Percentiles rank a stretch among this genome's conserved stretches.
Conservation (phyloP, 2,888 invertebrate genomes). For the Hecatera dysodea region DNA sequence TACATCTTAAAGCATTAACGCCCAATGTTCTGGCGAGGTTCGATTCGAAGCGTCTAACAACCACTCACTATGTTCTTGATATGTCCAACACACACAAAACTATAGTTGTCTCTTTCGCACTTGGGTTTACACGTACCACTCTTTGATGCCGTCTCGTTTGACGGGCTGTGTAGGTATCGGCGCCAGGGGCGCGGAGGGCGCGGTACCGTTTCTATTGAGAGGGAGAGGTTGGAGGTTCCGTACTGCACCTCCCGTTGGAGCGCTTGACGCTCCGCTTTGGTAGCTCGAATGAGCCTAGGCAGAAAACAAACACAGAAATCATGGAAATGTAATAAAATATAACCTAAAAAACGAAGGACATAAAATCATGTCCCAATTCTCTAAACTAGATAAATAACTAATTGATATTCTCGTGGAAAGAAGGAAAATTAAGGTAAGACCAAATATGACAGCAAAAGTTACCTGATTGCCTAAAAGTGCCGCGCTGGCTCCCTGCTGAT, state of each 20-base stretch:
- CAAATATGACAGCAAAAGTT: background rate
- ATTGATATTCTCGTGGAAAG: background rate
- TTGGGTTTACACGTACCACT: conserved; percentile 96
- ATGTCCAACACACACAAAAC: conserved; percentile 59
- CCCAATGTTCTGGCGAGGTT: conserved; percentile 59
- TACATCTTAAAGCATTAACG: conserved; percentile 74
- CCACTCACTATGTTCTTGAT: conserved; percentile 65
- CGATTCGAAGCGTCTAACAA: conserved; percentile 62
- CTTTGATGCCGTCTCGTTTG: conserved; percentile 97
- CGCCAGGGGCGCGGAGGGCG: conserved; percentile 86
- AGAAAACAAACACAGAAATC: background rate
- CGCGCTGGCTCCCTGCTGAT: conserved; percentile 95
- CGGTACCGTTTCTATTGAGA: conserved; percentile 82
- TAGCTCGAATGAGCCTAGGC: conserved; percentile 87
- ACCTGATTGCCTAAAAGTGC: conserved; percentile 93
- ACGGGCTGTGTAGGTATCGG: conserved; percentile 90
- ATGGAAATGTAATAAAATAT: background rate
- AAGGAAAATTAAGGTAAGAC: background rate
- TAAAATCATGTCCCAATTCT: background rate
- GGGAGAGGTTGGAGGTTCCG: conserved; percentile 88
- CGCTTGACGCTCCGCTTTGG: conserved; percentile 85
- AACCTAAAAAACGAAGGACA: background rate
- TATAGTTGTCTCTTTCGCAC: conserved; percentile 25
- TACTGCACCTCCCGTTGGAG: conserved; percentile 86
- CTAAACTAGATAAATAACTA: background rate